Conservation (phyloP, 2,797 vertebrate genomes). For the Tokudaia muenninki region DNA sequence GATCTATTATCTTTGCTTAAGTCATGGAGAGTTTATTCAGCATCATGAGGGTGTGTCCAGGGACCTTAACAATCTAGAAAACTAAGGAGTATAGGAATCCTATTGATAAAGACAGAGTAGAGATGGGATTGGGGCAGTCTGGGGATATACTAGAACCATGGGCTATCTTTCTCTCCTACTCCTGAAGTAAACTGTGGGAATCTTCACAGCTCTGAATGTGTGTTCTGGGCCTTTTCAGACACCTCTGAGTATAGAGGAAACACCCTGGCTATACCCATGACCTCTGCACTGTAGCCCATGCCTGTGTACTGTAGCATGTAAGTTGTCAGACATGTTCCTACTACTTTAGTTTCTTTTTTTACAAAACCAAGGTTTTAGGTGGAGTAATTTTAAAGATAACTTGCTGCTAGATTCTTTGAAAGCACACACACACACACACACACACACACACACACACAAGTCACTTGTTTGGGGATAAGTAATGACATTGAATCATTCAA, state of each 20-base stretch:
- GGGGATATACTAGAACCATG: not conserved
- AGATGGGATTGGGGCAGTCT: not conserved
- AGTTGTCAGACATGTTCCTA: not conserved
- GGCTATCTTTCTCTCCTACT: not conserved
- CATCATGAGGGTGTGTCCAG: not conserved
- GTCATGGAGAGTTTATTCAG: not conserved
- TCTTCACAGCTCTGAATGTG: not conserved
- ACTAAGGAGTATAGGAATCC: not conserved
- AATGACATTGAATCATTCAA: not conserved
- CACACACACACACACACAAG: not conserved
- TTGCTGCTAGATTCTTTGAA: not conserved
- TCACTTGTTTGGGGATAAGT: not conserved
- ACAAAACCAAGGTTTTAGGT: not conserved
- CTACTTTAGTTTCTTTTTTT: not conserved
- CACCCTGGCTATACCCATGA: too few relatives aligned
- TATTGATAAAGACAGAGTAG: not conserved
- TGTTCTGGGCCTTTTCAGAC: not conserved
- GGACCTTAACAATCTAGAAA: not conserved
- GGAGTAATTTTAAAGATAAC: not conserved
- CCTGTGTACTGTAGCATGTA: not conserved
- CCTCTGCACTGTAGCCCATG: not conserved
- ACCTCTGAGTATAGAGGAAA: not conserved
- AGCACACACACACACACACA: not conserved
- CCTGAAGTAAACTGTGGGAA: not conserved
- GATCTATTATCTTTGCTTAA: constrained; percentile 28